Conservation (phyloP, 1,140 invertebrate species). For the Trichonephila clavipes region DNA sequence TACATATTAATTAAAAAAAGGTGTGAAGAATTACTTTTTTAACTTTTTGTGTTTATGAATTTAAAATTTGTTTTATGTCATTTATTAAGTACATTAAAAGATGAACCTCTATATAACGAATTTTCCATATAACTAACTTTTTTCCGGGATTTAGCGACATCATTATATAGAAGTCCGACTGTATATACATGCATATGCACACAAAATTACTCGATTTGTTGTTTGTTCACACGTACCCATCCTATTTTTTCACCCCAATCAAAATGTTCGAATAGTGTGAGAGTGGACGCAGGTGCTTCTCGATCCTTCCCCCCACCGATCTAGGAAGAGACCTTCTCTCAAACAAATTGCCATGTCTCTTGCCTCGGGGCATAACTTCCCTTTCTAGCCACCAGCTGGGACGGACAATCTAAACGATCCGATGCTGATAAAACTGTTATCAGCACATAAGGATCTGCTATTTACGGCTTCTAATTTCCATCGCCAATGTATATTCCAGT, state of each 20-base stretch:
- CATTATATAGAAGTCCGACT: no score
- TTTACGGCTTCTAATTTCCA: neutral
- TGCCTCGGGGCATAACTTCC: neutral
- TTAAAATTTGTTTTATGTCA: no score
- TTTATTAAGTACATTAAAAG: no score
- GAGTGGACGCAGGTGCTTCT: neutral
- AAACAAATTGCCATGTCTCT: constrained; percentile 11
- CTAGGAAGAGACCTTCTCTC: neutral
- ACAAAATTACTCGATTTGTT: neutral
- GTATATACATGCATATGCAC: neutral
- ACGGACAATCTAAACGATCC: neutral
- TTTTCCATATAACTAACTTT: no score
- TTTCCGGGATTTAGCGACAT: no score
- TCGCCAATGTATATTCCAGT: neutral
- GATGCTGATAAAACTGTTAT: constrained; percentile 1
- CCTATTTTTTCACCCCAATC: neutral
- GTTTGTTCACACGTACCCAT: neutral
- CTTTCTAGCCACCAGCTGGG: neutral
- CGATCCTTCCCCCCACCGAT: no score
- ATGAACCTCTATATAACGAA: no score
- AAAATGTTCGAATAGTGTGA: neutral
- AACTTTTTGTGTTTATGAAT: no score
- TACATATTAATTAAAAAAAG: no score
- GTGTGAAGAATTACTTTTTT: no score
- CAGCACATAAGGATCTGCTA: neutral